Evolutionary conservation across 2,797 vertebrate genomes (phyloP), one percentile per base, ranked within the genome.

Genomic region (Chelmon rostratus): DNA sequence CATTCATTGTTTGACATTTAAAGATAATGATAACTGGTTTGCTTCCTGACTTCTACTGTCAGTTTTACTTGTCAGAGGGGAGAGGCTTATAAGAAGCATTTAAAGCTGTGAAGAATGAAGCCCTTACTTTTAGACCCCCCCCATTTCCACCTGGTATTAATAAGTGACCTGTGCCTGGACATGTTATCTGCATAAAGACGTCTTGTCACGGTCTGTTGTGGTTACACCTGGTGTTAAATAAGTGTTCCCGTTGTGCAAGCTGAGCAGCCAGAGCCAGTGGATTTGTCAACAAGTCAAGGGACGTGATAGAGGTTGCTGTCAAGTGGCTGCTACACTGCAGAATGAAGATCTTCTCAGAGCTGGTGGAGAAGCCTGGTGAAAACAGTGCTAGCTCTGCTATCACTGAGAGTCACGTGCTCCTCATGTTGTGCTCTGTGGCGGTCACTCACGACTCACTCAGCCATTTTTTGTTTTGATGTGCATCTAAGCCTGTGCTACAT

Each of bases 1-100:
- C 65, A n/a, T 58, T 58, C 16, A 54, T 42, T 50, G 3, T 38
- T 38, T 53, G 40, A 57, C 40, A 70, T 59, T 53, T 52, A 49
- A 44, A 49, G 33, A 25, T 18, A 25, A 44, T 54, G 44, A 62
- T n/a, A 7, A 25, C 15, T 11, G 15, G 3, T 58, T 75, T 35
- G 42, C 2, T 9, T 16, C 6, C 40, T 9, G 10, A 33, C 6
- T 3, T 37, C 40, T 33, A 63, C 23, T n/a, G 21, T 18, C 15
- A 54, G 31, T 23, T 62, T 42, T 23, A 11, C 6, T 28, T 47
- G 42, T 46, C 42, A 33, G 25, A 23, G 15, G 12, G 12, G n/a
- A 42, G 23, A 42, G 31, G 16, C 23, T 50, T 37, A 25, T 35
- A 25, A 28, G 38, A 53, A 18, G n/a, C 4, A 52, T 35, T 23